Evolutionary conservation across 2,888 invertebrate species (phyloP).

Genomic region (Sarcophaga variegata): DNA sequence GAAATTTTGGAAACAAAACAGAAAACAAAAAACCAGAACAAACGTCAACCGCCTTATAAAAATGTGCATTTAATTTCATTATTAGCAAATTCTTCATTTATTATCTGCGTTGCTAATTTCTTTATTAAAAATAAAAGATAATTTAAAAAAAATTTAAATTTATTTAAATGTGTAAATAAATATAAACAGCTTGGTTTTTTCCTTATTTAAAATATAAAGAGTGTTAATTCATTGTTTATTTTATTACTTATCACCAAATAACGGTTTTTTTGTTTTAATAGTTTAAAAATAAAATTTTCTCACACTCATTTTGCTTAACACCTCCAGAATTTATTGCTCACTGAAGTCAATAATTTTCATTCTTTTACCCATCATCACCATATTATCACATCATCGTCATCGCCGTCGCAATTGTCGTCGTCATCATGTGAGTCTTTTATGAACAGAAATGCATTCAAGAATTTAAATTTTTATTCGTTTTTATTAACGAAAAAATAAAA

Average conservation of each 20-base stretch:
- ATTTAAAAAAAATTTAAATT: constrained; percentile 2
- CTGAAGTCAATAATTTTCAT: background rate
- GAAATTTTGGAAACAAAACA: constrained; percentile 2
- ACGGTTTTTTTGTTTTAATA: background rate
- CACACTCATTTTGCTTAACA: background rate
- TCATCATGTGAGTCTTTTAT: background rate
- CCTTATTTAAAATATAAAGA: no score
- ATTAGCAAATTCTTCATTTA: background rate
- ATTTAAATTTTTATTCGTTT: background rate
- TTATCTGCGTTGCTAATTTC: background rate
- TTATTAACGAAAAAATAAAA: background rate
- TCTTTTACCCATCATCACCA: background rate
- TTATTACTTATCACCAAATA: no score
- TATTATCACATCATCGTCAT: background rate
- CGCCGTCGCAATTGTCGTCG: no score
- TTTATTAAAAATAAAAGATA: constrained; percentile 5
- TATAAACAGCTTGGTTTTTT: no score
- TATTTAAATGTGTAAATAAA: no score
- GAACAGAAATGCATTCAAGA: background rate
- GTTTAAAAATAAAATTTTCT: constrained; percentile 34
- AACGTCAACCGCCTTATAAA: background rate
- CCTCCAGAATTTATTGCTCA: background rate
- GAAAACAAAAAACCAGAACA: background rate
- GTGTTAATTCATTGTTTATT: no score
- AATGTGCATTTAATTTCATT: constrained; percentile 12